A percentile compares a stretch with the other conserved stretches of the same genome.
Conservation (phyloP, 2,888 invertebrate species). For the Metallyticus violacea region DNA sequence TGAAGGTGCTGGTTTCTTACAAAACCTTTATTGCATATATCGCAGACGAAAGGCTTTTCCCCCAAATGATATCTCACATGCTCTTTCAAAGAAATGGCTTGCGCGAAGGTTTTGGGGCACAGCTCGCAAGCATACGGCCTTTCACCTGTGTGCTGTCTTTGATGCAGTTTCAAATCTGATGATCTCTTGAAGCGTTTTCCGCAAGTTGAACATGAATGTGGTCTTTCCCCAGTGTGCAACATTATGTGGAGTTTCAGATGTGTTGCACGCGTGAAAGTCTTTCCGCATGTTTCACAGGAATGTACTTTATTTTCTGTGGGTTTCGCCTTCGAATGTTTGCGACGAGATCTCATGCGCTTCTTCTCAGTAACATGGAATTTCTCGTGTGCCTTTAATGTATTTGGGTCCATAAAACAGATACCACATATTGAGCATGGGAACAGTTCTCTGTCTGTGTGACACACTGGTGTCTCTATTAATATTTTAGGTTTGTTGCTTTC, state of each 20-base stretch:
- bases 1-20: not conserved
- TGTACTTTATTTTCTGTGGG: not conserved
- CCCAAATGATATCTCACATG: not conserved
- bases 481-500: not conserved
- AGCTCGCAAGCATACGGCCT: not conserved
- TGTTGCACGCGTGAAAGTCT: not conserved
- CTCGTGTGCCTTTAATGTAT: not conserved
- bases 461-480: not conserved
- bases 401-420: not conserved
- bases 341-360: not conserved
- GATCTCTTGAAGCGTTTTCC: not conserved
- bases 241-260: not conserved
- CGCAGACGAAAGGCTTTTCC: not conserved
- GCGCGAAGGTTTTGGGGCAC: not conserved
- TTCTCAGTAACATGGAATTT: not conserved
- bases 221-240: not conserved
- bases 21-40: not conserved
- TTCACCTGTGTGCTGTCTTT: not conserved
- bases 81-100: not conserved
- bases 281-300: not conserved
- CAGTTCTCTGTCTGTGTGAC: not conserved
- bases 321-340: not conserved
- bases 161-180: not conserved
- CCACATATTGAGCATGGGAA: not conserved
- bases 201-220: not conserved